phyloP scores from a whole-genome alignment of 2,797 vertebrate species.

The Psittacula derbiana region DNA sequence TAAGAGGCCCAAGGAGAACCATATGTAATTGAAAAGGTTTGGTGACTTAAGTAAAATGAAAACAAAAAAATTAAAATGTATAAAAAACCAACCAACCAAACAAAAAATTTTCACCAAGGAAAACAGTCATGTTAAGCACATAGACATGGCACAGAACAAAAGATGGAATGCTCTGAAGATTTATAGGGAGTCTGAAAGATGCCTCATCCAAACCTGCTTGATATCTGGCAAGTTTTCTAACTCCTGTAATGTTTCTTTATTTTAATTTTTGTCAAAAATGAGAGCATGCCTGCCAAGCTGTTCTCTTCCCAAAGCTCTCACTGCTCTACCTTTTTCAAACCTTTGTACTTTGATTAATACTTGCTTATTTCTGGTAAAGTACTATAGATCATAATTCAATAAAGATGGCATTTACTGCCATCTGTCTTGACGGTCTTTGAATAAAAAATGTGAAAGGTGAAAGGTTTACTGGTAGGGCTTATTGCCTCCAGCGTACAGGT shows the following conservation, averaged over 20 bases:
- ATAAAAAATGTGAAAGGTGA: slow-evolving; percentile 66
- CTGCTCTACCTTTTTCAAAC: slow-evolving; percentile 19
- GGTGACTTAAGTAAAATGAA: neutral
- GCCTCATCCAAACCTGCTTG: neutral
- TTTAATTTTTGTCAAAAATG: neutral
- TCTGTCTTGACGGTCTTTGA: slow-evolving; percentile 62
- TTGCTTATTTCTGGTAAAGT: slow-evolving; percentile 68
- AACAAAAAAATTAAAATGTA: neutral
- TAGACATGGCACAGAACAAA: neutral
- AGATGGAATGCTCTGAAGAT: neutral
- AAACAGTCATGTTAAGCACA: neutral
- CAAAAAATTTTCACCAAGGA: neutral
- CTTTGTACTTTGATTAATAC: slow-evolving; percentile 69
- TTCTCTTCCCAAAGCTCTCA: neutral
- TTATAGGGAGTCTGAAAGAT: neutral
- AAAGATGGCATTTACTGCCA: slow-evolving; percentile 69
- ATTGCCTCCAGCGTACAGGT: slow-evolving; percentile 41
- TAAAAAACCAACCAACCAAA: neutral
- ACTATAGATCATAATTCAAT: slow-evolving; percentile 67
- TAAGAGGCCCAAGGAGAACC: neutral
- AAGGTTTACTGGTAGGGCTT: slow-evolving; percentile 56
- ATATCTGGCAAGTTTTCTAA: neutral
- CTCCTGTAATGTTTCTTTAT: neutral
- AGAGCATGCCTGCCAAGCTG: neutral
- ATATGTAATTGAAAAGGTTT: neutral